A percentile compares a stretch with the other conserved stretches of the same genome.
These are phyloP conservation scores for Mormyrus iriodes DNA, from an alignment of 2,113 vertebrate species.

Conservation along the genomic window DNA sequence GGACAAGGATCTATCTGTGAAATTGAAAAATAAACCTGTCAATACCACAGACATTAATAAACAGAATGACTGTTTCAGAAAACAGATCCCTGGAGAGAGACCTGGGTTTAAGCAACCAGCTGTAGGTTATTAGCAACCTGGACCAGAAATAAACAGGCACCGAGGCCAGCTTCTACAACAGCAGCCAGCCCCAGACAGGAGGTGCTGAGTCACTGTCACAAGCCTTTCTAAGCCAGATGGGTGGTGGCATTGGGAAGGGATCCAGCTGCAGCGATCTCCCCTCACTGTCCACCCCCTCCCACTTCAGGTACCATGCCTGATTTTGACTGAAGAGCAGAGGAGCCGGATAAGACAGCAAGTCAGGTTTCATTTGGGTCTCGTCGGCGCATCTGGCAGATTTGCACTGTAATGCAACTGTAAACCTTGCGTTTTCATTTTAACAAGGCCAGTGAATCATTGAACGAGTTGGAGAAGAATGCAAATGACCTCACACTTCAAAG, in stretches of 20 bases:
- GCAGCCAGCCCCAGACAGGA: not conserved
- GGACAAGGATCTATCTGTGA: not conserved
- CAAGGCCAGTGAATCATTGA: not conserved
- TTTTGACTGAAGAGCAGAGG: not conserved
- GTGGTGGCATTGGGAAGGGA: not conserved
- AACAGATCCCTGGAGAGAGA: constrained; percentile 2
- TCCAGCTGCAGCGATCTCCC: not conserved
- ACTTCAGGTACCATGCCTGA: not conserved
- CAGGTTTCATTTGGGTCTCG: not conserved
- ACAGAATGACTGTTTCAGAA: not conserved
- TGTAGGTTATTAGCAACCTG: constrained; percentile 5
- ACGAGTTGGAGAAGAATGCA: not conserved
- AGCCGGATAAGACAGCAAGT: not conserved
- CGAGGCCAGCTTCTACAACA: not conserved
- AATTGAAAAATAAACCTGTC: not conserved
- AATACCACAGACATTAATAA: not conserved
- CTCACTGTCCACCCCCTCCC: not conserved
- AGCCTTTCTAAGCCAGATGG: not conserved
- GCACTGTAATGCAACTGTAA: not conserved
- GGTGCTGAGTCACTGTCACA: constrained; percentile 18
- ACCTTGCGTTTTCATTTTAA: not conserved
- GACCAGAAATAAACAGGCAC: not conserved
- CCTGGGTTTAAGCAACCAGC: not conserved
- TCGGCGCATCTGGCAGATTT: not conserved
- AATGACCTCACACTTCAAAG: not conserved